Percentiles rank a stretch among this genome's conserved stretches.
Evolutionary conservation across 2,797 vertebrate genomes (phyloP).

Genomic region (Mionectes olivaceus): DNA sequence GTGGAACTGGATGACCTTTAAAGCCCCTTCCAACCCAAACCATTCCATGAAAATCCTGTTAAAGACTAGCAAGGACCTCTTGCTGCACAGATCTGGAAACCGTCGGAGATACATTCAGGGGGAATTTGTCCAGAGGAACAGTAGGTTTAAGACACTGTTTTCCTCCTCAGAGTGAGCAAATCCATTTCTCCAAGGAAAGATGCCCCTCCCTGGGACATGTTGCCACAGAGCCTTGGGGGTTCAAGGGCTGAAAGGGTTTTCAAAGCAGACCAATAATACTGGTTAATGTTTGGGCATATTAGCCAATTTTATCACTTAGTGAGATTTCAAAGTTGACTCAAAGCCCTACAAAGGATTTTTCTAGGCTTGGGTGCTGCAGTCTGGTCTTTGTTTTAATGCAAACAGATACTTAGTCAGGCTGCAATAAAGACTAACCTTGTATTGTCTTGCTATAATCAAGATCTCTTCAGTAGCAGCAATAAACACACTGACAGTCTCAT

Average conservation of each 20-base stretch:
- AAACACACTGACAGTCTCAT: not conserved
- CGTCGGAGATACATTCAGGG: not conserved
- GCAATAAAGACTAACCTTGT: not conserved
- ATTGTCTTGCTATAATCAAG: not conserved
- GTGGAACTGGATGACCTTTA: not conserved
- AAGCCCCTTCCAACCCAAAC: not conserved
- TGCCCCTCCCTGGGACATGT: not conserved
- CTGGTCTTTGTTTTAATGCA: not conserved
- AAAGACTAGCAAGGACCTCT: accelerated
- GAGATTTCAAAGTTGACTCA: not conserved
- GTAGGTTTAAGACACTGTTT: accelerated
- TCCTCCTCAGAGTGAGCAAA: not conserved
- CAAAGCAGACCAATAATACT: not conserved
- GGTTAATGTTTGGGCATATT: not conserved
- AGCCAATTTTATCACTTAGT: not conserved
- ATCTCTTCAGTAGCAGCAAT: not conserved
- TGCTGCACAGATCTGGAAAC: not conserved
- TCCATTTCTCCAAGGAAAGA: not conserved
- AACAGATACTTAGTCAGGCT: not conserved
- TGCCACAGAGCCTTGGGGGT: not conserved
- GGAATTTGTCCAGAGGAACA: not conserved
- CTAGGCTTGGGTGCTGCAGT: not conserved
- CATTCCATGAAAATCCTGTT: not conserved
- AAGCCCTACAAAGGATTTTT: not conserved
- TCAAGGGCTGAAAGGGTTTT: not conserved